Conservation (phyloP, 2,113 vertebrate species). For the Vimba vimba region DNA sequence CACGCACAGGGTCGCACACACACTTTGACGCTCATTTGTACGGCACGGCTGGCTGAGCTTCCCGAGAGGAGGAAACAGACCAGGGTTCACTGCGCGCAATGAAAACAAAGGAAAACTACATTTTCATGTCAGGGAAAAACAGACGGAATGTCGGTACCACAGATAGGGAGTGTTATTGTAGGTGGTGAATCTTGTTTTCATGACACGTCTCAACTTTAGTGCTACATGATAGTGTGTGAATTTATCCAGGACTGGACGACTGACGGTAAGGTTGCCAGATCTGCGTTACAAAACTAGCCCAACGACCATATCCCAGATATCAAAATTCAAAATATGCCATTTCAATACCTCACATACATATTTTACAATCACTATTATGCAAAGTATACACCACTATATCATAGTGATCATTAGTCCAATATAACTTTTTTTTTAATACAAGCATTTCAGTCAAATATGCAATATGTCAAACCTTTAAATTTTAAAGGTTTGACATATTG, state of each 20-base stretch:
- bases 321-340: too few relatives aligned
- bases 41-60: not conserved
- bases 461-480: too few relatives aligned
- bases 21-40: conserved; percentile 25
- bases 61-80: not conserved
- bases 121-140: conserved; percentile 1
- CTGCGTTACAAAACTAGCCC: too few relatives aligned
- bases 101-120: conserved; percentile 10
- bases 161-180: conserved; percentile 9
- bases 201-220: not conserved
- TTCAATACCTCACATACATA: too few relatives aligned
- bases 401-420: too few relatives aligned
- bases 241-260: too few relatives aligned
- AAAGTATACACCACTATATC: too few relatives aligned
- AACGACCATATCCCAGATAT: too few relatives aligned
- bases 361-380: too few relatives aligned
- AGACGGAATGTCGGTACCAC: not conserved
- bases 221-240: not conserved
- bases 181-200: not conserved
- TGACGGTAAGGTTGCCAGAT: not conserved
- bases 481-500: too few relatives aligned
- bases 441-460: too few relatives aligned
- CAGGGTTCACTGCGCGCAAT: conserved; percentile 13
- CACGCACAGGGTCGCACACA: conserved; percentile 60
- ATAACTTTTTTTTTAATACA: too few relatives aligned